phyloP scores from a whole-genome alignment of 2,888 invertebrate genomes.

The Gastrophysa polygoni region DNA sequence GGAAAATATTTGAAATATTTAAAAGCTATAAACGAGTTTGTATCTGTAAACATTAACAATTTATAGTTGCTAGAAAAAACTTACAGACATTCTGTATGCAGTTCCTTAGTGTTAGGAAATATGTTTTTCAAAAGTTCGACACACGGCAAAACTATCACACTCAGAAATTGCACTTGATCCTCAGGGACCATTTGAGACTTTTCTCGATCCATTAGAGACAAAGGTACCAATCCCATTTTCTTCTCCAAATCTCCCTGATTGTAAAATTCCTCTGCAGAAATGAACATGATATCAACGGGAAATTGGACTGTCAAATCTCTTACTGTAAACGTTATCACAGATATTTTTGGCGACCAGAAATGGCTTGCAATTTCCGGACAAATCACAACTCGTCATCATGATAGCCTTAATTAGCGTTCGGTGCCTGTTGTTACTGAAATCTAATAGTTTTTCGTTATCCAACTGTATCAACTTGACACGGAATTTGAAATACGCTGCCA shows the following conservation, averaged over 20 bases:
- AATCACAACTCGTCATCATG: slow-evolving; percentile 67
- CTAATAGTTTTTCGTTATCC: slow-evolving; percentile 59
- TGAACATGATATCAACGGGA: no score
- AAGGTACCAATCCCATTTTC: slow-evolving; percentile 63
- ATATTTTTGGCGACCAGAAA: slow-evolving; percentile 63
- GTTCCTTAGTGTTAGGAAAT: slow-evolving; percentile 62
- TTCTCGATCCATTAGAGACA: slow-evolving; percentile 69
- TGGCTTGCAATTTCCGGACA: slow-evolving; percentile 66
- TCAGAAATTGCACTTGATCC: slow-evolving; percentile 68
- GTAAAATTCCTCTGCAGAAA: slow-evolving; percentile 52
- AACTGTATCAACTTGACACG: slow-evolving; percentile 63
- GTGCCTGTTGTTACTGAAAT: slow-evolving; percentile 61
- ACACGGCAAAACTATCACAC: slow-evolving; percentile 66
- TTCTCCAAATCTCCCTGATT: slow-evolving; percentile 67
- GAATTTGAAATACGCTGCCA: slow-evolving; percentile 63
- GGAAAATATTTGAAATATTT: no score
- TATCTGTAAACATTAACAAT: no score
- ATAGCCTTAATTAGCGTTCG: slow-evolving; percentile 63
- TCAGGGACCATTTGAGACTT: slow-evolving; percentile 65
- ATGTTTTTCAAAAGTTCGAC: slow-evolving; percentile 61
- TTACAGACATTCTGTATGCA: slow-evolving; percentile 62
- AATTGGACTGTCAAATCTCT: no score
- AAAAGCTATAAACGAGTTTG: no score
- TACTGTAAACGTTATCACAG: slow-evolving; percentile 63
- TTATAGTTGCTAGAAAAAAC: no score